Evolutionary conservation across 2,113 vertebrate species (phyloP), one percentile per base, ranked within the genome.

Genomic region (Pelodiscus sinensis): DNA sequence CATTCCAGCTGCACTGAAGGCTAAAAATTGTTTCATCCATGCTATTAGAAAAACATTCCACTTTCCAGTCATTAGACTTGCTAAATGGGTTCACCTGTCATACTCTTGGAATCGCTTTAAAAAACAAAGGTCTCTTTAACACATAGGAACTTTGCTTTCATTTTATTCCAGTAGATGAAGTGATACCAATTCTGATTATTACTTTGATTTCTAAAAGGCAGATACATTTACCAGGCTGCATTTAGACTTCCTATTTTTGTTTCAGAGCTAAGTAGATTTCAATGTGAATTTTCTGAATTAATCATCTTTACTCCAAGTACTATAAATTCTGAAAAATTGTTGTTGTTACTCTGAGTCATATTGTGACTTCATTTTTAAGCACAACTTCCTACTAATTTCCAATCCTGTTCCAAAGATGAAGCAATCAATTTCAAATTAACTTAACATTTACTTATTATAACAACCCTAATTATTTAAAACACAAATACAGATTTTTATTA

Each of bases 61-160:
- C 96, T 97, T 97, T 96, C 87, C 94, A 97, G 95, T 95, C 97
- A 95, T 97, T 97, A 98, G 92, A 94, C 93, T 96, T 94, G 90
- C 89, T 96, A 97, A 97, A 93, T 95, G 95, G 94, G 92, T 96
- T 95, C 95, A 94, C 94, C 96, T 97, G 91, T 93, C 77, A 75
- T 96, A 92, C 90, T 85, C 90, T 91, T 94, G 68, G 94, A 96
- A 94, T 92, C 92, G 86, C 75, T 58, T 35, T 87, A 92, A 90
- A 95, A 82, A 84, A 68, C 38, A 2, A 7, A 84, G 84, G 51
- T 62, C 38, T 44, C 73, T 87, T 92, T 95, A 86, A 89, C 91
- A 95, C 82, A 21, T 3, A 62, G 54, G 14, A 83, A 56, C 54
- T 1, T 2, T 92, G 54, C 68, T 90, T 87, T 22, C 84, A 58